These are phyloP conservation scores for Phalloptychus januarius DNA, from an alignment of 2,797 vertebrate species.

Conservation along the genomic window DNA sequence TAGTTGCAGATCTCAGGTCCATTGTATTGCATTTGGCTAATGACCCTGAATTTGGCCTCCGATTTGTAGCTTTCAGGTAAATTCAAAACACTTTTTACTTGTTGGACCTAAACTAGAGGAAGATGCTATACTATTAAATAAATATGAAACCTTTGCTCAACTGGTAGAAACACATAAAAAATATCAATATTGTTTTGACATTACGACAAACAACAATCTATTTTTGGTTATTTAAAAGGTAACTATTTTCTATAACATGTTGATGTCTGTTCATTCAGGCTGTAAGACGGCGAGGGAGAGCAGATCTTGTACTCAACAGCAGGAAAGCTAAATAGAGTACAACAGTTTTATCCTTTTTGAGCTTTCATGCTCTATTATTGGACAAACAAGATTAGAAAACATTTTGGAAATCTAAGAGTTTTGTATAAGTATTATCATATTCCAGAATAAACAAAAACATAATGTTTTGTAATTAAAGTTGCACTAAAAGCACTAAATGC, in stretches of 20 bases:
- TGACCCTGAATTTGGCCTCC: background rate
- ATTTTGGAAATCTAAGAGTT: background rate
- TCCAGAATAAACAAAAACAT: background rate
- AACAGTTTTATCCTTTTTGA: background rate
- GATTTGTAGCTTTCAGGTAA: background rate
- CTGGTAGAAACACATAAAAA: background rate
- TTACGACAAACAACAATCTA: background rate
- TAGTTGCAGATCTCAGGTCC: too few species aligned
- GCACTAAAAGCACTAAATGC: background rate
- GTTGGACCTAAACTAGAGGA: background rate
- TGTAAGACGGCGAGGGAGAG: background rate
- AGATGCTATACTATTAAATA: background rate
- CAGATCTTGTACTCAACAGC: background rate
- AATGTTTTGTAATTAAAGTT: background rate
- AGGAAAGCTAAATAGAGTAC: background rate
- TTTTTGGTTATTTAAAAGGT: background rate
- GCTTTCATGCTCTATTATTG: background rate
- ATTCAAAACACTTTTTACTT: too few species aligned
- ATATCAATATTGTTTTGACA: background rate
- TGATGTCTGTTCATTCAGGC: background rate
- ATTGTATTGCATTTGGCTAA: background rate
- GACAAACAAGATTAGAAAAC: background rate
- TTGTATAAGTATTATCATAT: too few species aligned
- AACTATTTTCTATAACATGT: background rate
- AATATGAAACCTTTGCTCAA: background rate